Evolutionary conservation across 2,888 invertebrate genomes (phyloP), one percentile per base, ranked within the genome.

Genomic region (Peribatodes rhomboidaria): DNA sequence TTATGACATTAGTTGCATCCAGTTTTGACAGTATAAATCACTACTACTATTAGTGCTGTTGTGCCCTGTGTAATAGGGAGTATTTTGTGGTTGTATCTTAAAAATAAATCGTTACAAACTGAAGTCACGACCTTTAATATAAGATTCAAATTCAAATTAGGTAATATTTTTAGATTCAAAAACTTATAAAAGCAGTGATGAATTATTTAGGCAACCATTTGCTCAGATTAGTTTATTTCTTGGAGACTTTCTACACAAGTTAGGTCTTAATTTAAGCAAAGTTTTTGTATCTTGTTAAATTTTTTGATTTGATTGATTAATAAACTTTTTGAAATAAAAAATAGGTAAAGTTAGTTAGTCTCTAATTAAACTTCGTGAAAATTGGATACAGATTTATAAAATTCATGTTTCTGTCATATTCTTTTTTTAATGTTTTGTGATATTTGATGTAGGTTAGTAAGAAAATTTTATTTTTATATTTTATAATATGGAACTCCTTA

Each of bases 141-240:
- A n/a, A 46, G 6, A 22, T 46, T 10, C n/a, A 46, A n/a, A 46
- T 46, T n/a, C n/a, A 22, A 22, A 46, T 46, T 22, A 46, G 46
- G 22, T 22, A n/a, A 46, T 22, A 22, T 22, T 46, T 46, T 42
- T 9, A 18, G 42, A 37, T 18, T 22, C 22, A 22, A n/a, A 16
- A 18, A 37, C 6, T 52, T 52, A 37, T 8, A 13, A 37, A 35
- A 52, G 52, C n/a, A 20, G 52, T 18, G 16, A 35, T 35, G 18
- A 52, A 13, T 52, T 52, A 16, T 37, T 37, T 14, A 31, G 49
- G 14, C 49, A 31, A 14, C 14, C 27, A 31, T 9, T 44, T 20
- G 3, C 10, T 27, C 6, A 27, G 27, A 27, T 27, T 27, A 27
- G 27, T 27, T 27, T 6, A 27, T 27, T 27, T 27, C 27, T 27